These are phyloP conservation scores for Todiramphus chloris DNA, from an alignment of 2,113 vertebrate species.

Conservation along the genomic window DNA sequence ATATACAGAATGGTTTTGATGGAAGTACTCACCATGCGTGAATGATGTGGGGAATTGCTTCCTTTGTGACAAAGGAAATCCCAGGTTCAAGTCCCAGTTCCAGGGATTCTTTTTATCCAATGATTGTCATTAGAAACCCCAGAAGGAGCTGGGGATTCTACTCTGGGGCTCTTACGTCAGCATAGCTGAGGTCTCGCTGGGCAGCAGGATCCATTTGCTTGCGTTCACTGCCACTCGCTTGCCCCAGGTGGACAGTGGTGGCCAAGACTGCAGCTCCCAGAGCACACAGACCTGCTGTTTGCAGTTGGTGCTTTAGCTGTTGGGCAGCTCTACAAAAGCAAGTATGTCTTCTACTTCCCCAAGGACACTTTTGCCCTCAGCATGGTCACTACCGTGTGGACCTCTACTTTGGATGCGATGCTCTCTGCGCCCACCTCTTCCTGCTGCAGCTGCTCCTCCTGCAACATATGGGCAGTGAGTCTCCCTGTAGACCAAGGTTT, in stretches of 20 bases:
- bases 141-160: background rate
- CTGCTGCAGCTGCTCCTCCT: background rate
- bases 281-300: background rate
- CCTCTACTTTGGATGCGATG: background rate
- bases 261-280: background rate
- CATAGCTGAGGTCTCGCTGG: fast-evolving
- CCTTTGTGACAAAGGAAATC: background rate
- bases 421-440: background rate
- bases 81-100: background rate
- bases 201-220: background rate
- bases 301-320: background rate
- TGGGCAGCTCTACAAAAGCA: background rate
- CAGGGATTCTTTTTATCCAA: background rate
- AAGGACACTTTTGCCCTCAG: fast-evolving
- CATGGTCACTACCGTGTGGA: fast-evolving
- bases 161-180: background rate
- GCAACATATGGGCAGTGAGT: fast-evolving
- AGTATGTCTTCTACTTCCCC: background rate
- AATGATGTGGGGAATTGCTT: background rate
- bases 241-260: background rate
- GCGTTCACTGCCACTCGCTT: background rate
- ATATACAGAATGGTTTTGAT: background rate
- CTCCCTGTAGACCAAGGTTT: background rate
- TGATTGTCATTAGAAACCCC: background rate
- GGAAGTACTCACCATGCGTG: background rate